Conservation (phyloP, 1,140 invertebrate genomes). For the Drosophila pallidifrons region DNA sequence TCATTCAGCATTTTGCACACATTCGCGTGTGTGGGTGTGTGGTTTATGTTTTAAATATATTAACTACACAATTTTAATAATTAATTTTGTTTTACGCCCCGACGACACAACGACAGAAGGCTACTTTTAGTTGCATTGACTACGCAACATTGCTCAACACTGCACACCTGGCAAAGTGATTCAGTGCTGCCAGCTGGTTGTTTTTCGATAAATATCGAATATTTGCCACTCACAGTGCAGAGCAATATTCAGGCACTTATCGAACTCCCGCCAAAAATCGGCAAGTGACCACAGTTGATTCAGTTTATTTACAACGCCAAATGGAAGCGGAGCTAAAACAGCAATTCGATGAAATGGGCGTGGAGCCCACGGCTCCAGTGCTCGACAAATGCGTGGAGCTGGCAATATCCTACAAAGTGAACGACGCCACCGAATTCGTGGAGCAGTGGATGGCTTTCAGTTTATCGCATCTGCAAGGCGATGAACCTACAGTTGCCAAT, state of each 20-base stretch:
- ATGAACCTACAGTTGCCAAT: constrained; percentile 86
- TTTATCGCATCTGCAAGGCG: constrained; percentile 87
- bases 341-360: constrained; percentile 82
- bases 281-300: background rate
- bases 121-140: constrained; percentile 48
- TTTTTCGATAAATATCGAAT: constrained; percentile 10
- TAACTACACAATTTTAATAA: constrained; percentile 63
- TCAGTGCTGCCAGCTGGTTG: constrained; percentile 1
- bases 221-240: constrained; percentile 3
- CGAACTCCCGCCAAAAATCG: constrained; percentile 64
- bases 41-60: constrained; percentile 1
- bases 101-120: constrained; percentile 25
- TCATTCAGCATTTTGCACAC: constrained; percentile 59
- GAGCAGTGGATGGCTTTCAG: constrained; percentile 89
- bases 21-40: background rate
- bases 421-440: constrained; percentile 88
- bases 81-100: constrained; percentile 60
- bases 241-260: constrained; percentile 1
- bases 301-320: constrained; percentile 43
- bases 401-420: constrained; percentile 86
- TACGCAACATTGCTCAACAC: constrained; percentile 13
- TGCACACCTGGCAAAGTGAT: background rate
- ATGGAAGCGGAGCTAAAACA: constrained; percentile 77
- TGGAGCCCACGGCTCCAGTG: constrained; percentile 65
- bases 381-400: constrained; percentile 85